A percentile compares a stretch with the other conserved stretches of the same genome.
These are phyloP conservation scores for Pilophorus perplexus DNA, from an alignment of 2,888 invertebrate genomes.

Conservation along the genomic window DNA sequence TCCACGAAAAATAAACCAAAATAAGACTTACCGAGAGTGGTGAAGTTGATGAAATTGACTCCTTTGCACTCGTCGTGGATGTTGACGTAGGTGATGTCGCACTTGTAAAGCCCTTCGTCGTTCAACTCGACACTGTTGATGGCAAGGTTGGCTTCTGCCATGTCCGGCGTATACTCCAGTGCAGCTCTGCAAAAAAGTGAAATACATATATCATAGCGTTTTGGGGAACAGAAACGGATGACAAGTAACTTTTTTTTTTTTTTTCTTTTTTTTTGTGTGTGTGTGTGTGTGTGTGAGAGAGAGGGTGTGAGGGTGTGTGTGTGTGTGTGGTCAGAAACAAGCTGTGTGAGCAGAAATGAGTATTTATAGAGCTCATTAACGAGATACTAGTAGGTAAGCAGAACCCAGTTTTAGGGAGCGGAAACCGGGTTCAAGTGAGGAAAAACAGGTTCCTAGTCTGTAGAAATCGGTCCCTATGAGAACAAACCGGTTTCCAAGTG, in stretches of 20 bases:
- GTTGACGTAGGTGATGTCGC: constrained; percentile 77
- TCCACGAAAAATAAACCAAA: too few relatives aligned
- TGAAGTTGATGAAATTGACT: constrained; percentile 74
- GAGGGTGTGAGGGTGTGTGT: too few relatives aligned
- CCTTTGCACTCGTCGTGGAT: constrained; percentile 77
- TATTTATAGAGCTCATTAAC: background rate
- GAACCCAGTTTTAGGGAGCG: too few relatives aligned
- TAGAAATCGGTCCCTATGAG: too few relatives aligned
- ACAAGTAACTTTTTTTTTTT: too few relatives aligned
- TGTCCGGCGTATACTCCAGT: constrained; percentile 65
- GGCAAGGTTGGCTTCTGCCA: constrained; percentile 64
- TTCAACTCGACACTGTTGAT: constrained; percentile 66
- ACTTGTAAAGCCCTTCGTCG: constrained; percentile 77
- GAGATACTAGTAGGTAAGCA: background rate
- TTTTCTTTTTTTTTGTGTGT: too few relatives aligned
- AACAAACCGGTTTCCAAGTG: too few relatives aligned
- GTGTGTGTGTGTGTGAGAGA: too few relatives aligned
- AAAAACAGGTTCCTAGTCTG: too few relatives aligned
- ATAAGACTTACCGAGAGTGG: constrained; percentile 69
- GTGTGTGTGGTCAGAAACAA: background rate
- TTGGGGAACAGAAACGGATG: background rate
- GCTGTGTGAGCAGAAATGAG: background rate
- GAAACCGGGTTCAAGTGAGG: too few relatives aligned
- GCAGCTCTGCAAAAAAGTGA: constrained; percentile 61
- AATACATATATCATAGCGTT: background rate